Evolutionary conservation across 2,888 invertebrate species (phyloP), one percentile per base, ranked within the genome.

Genomic region (Chymomyza fuscimana): DNA sequence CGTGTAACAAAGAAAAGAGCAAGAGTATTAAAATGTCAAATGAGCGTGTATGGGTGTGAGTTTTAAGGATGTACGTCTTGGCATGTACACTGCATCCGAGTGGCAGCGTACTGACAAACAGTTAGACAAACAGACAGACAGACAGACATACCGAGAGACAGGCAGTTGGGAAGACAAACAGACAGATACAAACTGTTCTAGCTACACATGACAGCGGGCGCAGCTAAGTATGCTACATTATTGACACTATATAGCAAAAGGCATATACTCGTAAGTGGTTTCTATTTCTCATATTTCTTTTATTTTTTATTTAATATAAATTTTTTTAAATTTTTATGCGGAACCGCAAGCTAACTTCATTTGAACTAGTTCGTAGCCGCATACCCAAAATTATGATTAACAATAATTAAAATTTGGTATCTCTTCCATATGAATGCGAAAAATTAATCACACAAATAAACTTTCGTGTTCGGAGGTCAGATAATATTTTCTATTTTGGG

Each of bases 21-120:
- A 46, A 12, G 58, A 15, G 58, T 25, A 58, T 58, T 58, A 58
- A 58, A 12, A 25, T 58, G 58, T 58, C 58, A 58, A 54, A 54
- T n/a, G 54, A n/a, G 29, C 25, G 12, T 9, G 25, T 19, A 12
- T 25, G 25, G 19, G 58, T 19, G 15, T 9, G 7, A 1, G 19
- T 16, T 15, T 54, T 4, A 54, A 46, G 40, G 12, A 46, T 54
- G 19, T 54, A 19, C 54, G 52, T 15, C n/a, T 52, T 52, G 52
- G 52, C 52, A 52, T 15, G 52, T 54, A 67, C 64, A 72, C 61
- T 67, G 69, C 77, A 67, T 54, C 59, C 70, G 54, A 72, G 56
- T 76, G 72, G 65, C 63, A 68, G 56, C 29, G 59, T 36, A 36
- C 12, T 12, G 22, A 54, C 16, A 54, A 1, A 54, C 16, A 19